Evolutionary conservation across 2,888 invertebrate genomes (phyloP).

Genomic region (Ormyrus pomaceus): DNA sequence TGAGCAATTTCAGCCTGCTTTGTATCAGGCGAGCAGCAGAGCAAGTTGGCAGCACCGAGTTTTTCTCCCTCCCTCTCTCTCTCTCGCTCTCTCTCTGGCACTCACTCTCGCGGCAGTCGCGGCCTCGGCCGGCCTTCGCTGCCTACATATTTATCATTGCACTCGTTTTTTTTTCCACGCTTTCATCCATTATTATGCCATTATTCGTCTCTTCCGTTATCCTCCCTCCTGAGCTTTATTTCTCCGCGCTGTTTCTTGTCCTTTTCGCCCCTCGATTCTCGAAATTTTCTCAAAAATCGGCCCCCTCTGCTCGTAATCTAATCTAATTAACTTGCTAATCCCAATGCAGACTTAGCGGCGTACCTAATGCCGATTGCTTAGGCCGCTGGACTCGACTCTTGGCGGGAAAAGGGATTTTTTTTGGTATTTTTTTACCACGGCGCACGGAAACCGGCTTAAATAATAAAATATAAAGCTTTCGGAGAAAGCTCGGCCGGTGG

Average conservation of each 20-base stretch:
- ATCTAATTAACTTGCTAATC: slow-evolving; percentile 1
- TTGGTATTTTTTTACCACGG: no score
- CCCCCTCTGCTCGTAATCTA: background rate
- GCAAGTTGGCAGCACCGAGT: background rate
- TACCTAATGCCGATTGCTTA: no score
- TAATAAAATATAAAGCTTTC: slow-evolving; percentile 40
- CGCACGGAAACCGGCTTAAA: slow-evolving; percentile 22
- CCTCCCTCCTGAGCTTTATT: background rate
- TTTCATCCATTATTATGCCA: slow-evolving; percentile 18
- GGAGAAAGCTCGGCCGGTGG: background rate
- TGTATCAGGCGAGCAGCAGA: slow-evolving; percentile 60
- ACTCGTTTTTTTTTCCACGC: slow-evolving; percentile 23
- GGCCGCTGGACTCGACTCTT: background rate
- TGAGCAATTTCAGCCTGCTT: slow-evolving; percentile 68
- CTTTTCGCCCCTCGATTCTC: no score
- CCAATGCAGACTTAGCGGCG: background rate
- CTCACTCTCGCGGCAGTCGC: background rate
- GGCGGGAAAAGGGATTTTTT: background rate
- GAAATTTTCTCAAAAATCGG: no score
- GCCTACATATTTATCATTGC: slow-evolving; percentile 37
- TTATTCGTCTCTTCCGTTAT: slow-evolving; percentile 1
- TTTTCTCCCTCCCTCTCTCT: no score
- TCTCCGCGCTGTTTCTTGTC: no score
- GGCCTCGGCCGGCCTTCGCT: background rate
- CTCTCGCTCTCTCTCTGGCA: background rate